Conservation (phyloP, 92 coral and sea anemone genomes). For the Phymanthus crucifer region DNA sequence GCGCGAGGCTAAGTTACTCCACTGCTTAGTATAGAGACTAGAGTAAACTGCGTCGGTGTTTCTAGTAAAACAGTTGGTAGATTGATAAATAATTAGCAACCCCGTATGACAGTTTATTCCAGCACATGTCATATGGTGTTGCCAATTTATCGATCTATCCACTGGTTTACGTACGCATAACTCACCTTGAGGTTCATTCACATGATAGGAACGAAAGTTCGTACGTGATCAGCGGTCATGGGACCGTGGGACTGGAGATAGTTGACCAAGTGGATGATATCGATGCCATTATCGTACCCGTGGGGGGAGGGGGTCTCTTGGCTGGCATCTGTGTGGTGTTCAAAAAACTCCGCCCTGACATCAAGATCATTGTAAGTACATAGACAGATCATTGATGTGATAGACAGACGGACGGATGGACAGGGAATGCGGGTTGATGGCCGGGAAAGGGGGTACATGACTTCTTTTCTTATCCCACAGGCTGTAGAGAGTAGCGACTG, state of each 20-base stretch:
- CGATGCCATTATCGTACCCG: conserved; percentile 82
- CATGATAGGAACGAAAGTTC: conserved; percentile 58
- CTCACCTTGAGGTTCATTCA: background rate
- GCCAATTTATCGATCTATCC: no score
- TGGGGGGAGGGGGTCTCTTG: conserved; percentile 71
- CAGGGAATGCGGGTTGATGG: no score
- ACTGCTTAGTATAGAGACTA: no score
- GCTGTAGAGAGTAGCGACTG: conserved; percentile 74
- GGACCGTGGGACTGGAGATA: conserved; percentile 81
- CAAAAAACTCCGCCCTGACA: conserved; percentile 64
- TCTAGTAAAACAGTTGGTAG: no score
- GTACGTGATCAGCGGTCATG: conserved; percentile 75
- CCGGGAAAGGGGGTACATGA: no score
- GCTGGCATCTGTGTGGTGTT: conserved; percentile 80
- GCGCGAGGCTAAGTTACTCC: no score
- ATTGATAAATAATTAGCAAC: no score
- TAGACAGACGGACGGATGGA: background rate
- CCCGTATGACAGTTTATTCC: no score
- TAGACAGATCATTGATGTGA: background rate
- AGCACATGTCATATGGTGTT: no score
- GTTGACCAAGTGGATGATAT: conserved; percentile 72
- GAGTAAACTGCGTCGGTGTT: no score
- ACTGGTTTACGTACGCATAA: no score
- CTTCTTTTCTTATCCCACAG: no score
- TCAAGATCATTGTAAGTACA: conserved; percentile 76